Conservation (phyloP, 1,140 invertebrate species). For the Drosophila insularis region DNA sequence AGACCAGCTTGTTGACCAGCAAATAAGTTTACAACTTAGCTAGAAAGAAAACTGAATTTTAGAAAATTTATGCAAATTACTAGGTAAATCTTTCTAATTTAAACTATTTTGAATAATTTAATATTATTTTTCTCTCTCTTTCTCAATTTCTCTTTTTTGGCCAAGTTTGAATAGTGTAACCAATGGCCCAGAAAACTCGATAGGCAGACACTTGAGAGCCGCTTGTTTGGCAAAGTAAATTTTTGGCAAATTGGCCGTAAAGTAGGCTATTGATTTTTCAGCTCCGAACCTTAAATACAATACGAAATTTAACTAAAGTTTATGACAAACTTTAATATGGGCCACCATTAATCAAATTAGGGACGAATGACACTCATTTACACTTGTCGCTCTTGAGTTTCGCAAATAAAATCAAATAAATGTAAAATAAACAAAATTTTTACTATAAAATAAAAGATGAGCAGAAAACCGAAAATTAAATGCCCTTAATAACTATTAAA, state of each 20-base stretch:
- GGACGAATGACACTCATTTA: slow-evolving; percentile 69
- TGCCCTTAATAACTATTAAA: neutral
- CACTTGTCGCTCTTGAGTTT: slow-evolving; percentile 56
- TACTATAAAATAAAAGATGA: neutral
- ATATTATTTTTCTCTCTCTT: neutral
- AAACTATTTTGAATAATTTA: slow-evolving; percentile 14
- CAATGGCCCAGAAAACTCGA: slow-evolving; percentile 49
- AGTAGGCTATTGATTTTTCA: slow-evolving; percentile 49
- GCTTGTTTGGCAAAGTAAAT: slow-evolving; percentile 39
- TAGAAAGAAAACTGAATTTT: neutral
- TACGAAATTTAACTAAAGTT: slow-evolving; percentile 43
- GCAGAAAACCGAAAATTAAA: neutral
- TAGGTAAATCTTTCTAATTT: neutral
- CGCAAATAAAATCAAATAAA: slow-evolving; percentile 22
- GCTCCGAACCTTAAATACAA: slow-evolving; percentile 16
- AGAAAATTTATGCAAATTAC: neutral
- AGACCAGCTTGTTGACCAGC: slow-evolving; percentile 34
- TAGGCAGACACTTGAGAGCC: neutral
- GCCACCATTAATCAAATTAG: neutral
- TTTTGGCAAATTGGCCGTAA: slow-evolving; percentile 34
- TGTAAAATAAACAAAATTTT: slow-evolving; percentile 59
- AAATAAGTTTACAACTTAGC: slow-evolving; percentile 26
- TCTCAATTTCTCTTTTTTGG: neutral
- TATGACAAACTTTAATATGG: slow-evolving; percentile 21
- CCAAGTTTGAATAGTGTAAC: slow-evolving; percentile 36